Evolutionary conservation across 2,888 invertebrate genomes (phyloP).

Genomic region (Morpho helenor): DNA sequence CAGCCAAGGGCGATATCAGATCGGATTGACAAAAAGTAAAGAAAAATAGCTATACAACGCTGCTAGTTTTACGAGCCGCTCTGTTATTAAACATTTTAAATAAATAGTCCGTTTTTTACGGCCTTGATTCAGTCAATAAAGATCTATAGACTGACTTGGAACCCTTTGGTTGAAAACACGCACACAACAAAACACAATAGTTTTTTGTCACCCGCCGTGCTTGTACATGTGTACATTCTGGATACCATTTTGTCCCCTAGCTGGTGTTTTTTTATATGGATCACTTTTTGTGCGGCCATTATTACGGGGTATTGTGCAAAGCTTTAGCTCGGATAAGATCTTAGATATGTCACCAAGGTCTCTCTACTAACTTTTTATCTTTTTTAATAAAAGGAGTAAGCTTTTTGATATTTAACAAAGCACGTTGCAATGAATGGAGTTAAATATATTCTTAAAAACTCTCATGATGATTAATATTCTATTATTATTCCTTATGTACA

Average conservation of each 20-base stretch:
- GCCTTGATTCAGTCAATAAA: conserved; percentile 57
- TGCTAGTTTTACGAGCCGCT: conserved; percentile 69
- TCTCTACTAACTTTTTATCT: conserved; percentile 52
- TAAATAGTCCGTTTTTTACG: conserved; percentile 65
- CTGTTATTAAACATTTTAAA: conserved; percentile 75
- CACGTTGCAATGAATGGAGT: conserved; percentile 15
- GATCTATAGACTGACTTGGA: conserved; percentile 51
- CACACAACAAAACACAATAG: conserved; percentile 50
- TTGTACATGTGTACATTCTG: conserved; percentile 48
- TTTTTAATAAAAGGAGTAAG: conserved; percentile 58
- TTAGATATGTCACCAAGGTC: conserved; percentile 70
- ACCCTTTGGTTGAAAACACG: conserved; percentile 63
- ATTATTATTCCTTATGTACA: too few relatives aligned
- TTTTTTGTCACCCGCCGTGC: conserved; percentile 56
- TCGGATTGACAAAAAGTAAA: conserved; percentile 69
- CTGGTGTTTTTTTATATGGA: conserved; percentile 68
- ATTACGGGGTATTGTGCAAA: conserved; percentile 71
- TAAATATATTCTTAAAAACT: neutral
- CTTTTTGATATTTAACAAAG: conserved; percentile 59
- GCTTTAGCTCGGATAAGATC: conserved; percentile 74
- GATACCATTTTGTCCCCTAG: conserved; percentile 67
- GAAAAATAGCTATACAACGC: conserved; percentile 47
- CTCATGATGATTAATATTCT: too few relatives aligned
- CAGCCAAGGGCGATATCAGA: conserved; percentile 66
- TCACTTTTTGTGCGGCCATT: conserved; percentile 73